phyloP scores from a whole-genome alignment of 2,888 invertebrate species.

The Lasioglossum figueresi region DNA sequence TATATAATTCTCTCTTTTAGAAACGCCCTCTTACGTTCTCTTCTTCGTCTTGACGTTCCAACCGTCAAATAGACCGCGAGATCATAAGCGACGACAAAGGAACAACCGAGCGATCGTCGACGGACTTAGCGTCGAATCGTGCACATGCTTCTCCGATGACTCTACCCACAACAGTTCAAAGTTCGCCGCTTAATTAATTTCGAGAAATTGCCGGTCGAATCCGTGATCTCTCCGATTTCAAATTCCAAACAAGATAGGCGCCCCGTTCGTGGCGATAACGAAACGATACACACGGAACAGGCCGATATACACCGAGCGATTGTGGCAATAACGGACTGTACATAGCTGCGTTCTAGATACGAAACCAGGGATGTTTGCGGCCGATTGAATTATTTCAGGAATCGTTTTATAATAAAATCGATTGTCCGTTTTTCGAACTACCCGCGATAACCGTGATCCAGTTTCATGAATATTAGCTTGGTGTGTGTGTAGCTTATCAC shows the following conservation, averaged over 20 bases:
- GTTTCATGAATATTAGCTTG: not conserved
- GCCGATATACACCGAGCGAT: not conserved
- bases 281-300: not conserved
- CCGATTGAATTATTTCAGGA: not conserved
- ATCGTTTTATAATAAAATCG: not conserved
- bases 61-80: not conserved
- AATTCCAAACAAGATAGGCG: not conserved
- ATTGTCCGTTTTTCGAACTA: not conserved
- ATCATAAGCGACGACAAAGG: not conserved
- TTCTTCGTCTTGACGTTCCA: too few species aligned
- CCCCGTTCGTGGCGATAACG: not conserved
- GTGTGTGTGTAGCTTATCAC: not conserved
- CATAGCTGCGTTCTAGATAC: not conserved
- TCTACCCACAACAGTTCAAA: not conserved
- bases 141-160: not conserved
- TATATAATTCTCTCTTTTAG: too few species aligned
- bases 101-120: not conserved
- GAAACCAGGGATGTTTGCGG: not conserved
- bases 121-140: not conserved
- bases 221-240: not conserved
- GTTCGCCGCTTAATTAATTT: not conserved
- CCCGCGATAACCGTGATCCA: not conserved
- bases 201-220: not conserved
- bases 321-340: slow-evolving; percentile 1
- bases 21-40: too few species aligned